A percentile compares a stretch with the other conserved stretches of the same genome.
phyloP scores from a whole-genome alignment of 2,797 vertebrate species.

The Tapera naevia region DNA sequence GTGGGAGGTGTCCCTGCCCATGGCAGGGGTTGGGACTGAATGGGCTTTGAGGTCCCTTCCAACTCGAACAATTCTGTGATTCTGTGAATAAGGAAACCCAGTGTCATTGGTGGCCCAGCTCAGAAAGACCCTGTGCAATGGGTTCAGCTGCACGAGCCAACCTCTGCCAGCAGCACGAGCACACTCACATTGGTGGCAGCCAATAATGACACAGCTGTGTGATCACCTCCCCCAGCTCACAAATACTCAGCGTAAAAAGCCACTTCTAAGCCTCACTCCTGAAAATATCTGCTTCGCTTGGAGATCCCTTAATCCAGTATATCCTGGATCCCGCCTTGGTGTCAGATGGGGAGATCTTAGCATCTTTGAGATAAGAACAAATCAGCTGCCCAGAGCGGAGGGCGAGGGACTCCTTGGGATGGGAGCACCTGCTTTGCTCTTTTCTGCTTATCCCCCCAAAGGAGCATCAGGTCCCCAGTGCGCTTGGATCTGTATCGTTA shows the following conservation, averaged over 20 bases:
- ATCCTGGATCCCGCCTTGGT: background rate
- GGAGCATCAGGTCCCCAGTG: background rate
- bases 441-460: background rate
- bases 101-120: background rate
- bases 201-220: background rate
- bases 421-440: background rate
- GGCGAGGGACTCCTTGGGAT: background rate
- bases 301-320: background rate
- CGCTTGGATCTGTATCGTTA: background rate
- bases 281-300: background rate
- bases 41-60: too few relatives aligned
- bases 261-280: background rate
- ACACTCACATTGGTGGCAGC: background rate
- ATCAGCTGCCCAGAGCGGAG: background rate
- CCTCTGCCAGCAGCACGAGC: background rate
- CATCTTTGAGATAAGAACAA: background rate
- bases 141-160: background rate
- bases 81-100: background rate
- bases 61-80: too few relatives aligned
- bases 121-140: background rate
- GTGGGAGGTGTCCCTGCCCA: too few relatives aligned
- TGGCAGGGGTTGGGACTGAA: too few relatives aligned
- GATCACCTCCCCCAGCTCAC: background rate
- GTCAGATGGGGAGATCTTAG: background rate
- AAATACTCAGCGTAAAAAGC: background rate